Evolutionary conservation across 2,797 vertebrate genomes (phyloP).

Genomic region (Sebastolobus alascanus): DNA sequence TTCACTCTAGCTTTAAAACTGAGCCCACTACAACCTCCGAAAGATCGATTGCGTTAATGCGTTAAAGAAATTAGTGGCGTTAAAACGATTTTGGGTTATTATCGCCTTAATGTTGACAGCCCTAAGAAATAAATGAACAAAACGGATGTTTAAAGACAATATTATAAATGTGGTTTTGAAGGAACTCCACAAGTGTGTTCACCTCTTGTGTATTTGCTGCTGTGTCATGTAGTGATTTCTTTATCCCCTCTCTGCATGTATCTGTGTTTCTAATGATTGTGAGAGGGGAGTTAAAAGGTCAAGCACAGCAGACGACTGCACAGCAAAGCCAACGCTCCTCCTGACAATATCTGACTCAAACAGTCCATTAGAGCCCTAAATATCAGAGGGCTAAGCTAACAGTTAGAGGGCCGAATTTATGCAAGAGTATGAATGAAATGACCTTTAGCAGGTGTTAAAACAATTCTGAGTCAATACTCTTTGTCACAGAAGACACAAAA

Average conservation of each 20-base stretch:
- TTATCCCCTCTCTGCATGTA: slow-evolving; percentile 4
- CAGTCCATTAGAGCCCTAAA: slow-evolving; percentile 52
- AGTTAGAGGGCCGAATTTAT: slow-evolving; percentile 53
- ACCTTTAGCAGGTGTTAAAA: slow-evolving; percentile 54
- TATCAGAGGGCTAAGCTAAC: slow-evolving; percentile 53
- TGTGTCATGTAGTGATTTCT: background rate
- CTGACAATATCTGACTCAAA: slow-evolving; percentile 19
- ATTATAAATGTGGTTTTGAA: background rate
- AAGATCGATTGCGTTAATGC: no score
- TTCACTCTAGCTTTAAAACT: no score
- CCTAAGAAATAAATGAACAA: background rate
- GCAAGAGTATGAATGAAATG: slow-evolving; percentile 59
- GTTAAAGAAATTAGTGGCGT: no score
- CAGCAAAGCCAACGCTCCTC: slow-evolving; percentile 16
- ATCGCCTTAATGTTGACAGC: no score
- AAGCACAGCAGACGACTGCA: slow-evolving; percentile 37
- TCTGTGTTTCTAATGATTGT: slow-evolving; percentile 32
- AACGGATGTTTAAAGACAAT: background rate
- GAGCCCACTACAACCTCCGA: no score
- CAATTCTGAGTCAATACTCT: slow-evolving; percentile 51
- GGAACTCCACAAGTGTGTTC: background rate
- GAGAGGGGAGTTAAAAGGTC: slow-evolving; percentile 52
- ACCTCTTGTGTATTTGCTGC: background rate
- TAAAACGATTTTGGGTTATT: no score
- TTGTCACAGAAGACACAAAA: slow-evolving; percentile 12